phyloP scores from a whole-genome alignment of 2,888 invertebrate species.

The Diarsia brunnea region DNA sequence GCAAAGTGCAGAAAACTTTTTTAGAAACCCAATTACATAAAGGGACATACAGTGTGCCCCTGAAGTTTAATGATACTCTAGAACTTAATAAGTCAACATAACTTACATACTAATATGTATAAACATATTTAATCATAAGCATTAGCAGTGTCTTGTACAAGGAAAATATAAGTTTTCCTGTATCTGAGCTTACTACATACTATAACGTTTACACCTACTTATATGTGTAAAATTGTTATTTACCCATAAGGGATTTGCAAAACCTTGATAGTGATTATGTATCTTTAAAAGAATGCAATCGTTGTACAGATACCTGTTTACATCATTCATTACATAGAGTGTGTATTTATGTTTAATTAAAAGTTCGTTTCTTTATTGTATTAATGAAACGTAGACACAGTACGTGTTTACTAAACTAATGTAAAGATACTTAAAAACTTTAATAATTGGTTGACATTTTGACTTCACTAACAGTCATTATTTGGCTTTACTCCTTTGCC shows the following conservation, averaged over 20 bases:
- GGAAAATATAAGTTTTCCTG: constrained; percentile 58
- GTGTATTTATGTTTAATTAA: not conserved
- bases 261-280: constrained; percentile 17
- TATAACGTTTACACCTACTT: constrained; percentile 12
- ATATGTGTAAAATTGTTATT: constrained; percentile 23
- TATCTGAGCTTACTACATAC: constrained; percentile 19
- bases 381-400: not conserved
- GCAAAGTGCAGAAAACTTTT: not conserved
- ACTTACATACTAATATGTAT: not conserved
- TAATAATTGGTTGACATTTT: not conserved
- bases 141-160: constrained; percentile 33
- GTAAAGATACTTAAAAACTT: not conserved
- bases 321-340: too few species aligned
- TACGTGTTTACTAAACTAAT: not conserved
- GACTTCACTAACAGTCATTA: not conserved
- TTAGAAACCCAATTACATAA: not conserved
- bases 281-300: not conserved
- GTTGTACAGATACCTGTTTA: not conserved
- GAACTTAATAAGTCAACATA: constrained; percentile 1
- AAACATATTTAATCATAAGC: constrained; percentile 28
- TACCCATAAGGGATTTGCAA: constrained; percentile 29
- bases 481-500: too few species aligned
- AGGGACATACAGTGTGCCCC: not conserved
- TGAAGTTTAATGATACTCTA: not conserved
- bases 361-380: not conserved